Evolutionary conservation across 2,888 invertebrate genomes (phyloP), one percentile per base, ranked within the genome.

Genomic region (Lacanobia oleracea): DNA sequence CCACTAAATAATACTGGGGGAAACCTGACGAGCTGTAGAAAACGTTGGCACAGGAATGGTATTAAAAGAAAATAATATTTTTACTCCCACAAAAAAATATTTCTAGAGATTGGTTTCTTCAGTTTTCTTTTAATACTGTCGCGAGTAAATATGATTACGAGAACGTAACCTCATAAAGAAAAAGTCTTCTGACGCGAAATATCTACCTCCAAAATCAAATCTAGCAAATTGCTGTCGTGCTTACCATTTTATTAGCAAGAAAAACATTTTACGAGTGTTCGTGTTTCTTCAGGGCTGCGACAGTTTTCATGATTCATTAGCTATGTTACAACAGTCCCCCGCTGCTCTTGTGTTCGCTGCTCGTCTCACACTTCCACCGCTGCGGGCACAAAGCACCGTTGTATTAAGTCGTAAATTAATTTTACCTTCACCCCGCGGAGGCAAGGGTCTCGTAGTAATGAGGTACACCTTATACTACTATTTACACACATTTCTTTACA

Each of bases 371-470:
- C 76, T 75, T 72, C 48, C 60, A 56, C 63, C 75, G 40, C 57
- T 45, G 66, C 48, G 68, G 54, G 72, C 70, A 84, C 79, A 86
- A 84, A 86, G 81, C 68, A 82, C 84, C 87, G 82, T 90, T 91
- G 90, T 91, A 93, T 94, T 91, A 92, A 91, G 90, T 89, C 91
- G 89, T 93, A 93, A 93, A 94, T 94, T 93, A 93, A 93, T 94
- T 93, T 91, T 87, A 84, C 88, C 90, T 91, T 87, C 86, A 86
- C 84, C 87, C 86, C 67, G 45, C 63, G 75, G 74, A 72, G 69
- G 77, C 77, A 75, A 79, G 76, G 73, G 73, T 71, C 79, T 75
- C 82, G 81, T 87, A 76, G 88, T 91, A 92, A 92, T 91, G 91
- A 93, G 90, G 87, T 89, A 88, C 90, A 88, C 86, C 78, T 77